Evolutionary conservation across 2,113 vertebrate genomes (phyloP), one percentile per base, ranked within the genome.

Genomic region (Lepus americanus): DNA sequence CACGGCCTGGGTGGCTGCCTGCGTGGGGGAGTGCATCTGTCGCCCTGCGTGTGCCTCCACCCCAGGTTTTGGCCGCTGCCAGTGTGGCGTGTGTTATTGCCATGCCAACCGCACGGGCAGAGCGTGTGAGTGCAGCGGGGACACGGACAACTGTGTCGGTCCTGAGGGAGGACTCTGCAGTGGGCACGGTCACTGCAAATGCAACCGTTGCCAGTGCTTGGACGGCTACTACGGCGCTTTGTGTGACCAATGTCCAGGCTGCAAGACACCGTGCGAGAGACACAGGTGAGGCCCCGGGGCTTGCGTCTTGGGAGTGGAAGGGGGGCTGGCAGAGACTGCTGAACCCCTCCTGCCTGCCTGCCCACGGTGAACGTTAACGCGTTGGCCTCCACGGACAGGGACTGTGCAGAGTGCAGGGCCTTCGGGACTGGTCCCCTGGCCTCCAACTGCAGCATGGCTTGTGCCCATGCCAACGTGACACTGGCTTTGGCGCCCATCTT

Each of bases 141-240:
- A 96, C 5, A 97, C 9, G 1, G 93, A 95, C 25, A 74, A 53
- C 4, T 99, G 98, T 72, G 0, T 3, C 7, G 89, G 79, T 22
- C 83, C 74, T 0, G 55, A 72, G 0, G 96, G 90, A 0, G 51
- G 9, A 4, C 11, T 96, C 36, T 99, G 98, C 96, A 98, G 94
- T 3, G 96, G 97, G 0, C 97, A 98, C 0, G 98, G 98, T 17
- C 6, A 2, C 2, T 99, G 98, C 84, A 9, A 22, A 6, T 99
- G 99, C 92, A 98, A 98, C 97, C 91, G 67, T 31, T 99, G 98
- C 95, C 64, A 93, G 6, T 99, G 98, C 94, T 20, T 94, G 0
- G 2, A 74, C 0, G 98, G 97, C 27, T 98, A 99, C 86, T 84
- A 87, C 0, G 98, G 97, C 3, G 84, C 92, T n/a, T 66, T 96